phyloP scores from a whole-genome alignment of 2,797 vertebrate species.

The Dendrocincla fuliginosa region DNA sequence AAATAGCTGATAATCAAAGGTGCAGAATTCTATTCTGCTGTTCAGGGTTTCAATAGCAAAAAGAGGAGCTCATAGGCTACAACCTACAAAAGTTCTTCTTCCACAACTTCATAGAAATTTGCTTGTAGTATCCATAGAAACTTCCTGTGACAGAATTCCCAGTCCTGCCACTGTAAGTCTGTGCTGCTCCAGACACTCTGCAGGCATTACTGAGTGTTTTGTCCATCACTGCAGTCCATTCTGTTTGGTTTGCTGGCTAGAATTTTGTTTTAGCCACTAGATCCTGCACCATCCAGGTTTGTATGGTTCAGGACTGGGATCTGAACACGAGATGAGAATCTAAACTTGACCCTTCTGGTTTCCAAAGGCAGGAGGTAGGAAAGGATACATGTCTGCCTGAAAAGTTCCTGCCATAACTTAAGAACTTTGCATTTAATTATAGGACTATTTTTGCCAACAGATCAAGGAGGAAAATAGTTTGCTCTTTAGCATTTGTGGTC shows the following conservation, averaged over 20 bases:
- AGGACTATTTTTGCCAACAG: background rate
- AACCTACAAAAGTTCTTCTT: background rate
- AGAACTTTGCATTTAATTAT: background rate
- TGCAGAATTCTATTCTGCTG: background rate
- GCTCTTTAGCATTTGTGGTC: background rate
- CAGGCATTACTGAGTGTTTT: background rate
- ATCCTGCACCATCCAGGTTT: background rate
- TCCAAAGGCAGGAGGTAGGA: background rate
- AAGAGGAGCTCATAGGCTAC: background rate
- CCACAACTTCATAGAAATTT: background rate
- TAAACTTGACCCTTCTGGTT: background rate
- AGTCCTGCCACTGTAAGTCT: background rate
- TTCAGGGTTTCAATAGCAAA: background rate
- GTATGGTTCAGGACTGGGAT: background rate
- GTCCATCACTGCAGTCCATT: background rate
- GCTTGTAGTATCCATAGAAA: background rate
- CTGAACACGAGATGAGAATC: background rate
- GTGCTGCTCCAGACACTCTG: background rate
- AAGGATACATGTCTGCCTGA: background rate
- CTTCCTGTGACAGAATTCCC: background rate
- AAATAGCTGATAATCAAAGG: background rate
- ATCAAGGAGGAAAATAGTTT: background rate
- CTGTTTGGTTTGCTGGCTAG: background rate
- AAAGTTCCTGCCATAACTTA: background rate
- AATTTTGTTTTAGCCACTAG: background rate